These are phyloP conservation scores for Ctenomys sociabilis DNA, from an alignment of 2,113 vertebrate genomes.

Conservation along the genomic window DNA sequence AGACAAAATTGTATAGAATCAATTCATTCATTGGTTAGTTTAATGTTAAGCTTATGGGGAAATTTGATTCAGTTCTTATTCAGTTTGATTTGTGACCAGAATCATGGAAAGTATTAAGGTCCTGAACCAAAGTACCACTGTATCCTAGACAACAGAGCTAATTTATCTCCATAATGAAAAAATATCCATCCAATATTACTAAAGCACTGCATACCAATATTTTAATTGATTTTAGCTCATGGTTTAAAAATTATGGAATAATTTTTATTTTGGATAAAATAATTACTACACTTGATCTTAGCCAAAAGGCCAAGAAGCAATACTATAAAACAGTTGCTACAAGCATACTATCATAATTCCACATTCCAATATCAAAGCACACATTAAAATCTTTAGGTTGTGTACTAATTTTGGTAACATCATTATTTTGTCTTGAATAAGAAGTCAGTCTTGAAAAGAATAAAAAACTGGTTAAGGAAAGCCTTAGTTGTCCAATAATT, in stretches of 20 bases:
- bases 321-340: too few relatives aligned
- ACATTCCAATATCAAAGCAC: background rate
- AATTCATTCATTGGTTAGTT: background rate
- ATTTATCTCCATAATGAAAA: constrained; percentile 34
- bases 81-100: background rate
- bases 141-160: background rate
- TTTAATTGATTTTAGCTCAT: constrained; percentile 38
- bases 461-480: constrained; percentile 28
- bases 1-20: background rate
- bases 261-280: background rate
- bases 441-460: background rate
- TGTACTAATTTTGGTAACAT: background rate
- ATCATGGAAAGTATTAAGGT: background rate
- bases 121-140: background rate
- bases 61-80: background rate
- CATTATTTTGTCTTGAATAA: background rate
- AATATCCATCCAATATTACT: background rate
- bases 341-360: background rate
- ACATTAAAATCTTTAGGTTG: background rate
- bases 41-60: background rate
- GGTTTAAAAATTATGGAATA: background rate
- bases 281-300: too few relatives aligned
- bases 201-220: constrained; percentile 1
- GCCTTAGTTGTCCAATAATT: background rate
- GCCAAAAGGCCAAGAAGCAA: too few relatives aligned